These are phyloP conservation scores for Parasteatoda lunata DNA, from an alignment of 2,888 invertebrate species.

Conservation along the genomic window DNA sequence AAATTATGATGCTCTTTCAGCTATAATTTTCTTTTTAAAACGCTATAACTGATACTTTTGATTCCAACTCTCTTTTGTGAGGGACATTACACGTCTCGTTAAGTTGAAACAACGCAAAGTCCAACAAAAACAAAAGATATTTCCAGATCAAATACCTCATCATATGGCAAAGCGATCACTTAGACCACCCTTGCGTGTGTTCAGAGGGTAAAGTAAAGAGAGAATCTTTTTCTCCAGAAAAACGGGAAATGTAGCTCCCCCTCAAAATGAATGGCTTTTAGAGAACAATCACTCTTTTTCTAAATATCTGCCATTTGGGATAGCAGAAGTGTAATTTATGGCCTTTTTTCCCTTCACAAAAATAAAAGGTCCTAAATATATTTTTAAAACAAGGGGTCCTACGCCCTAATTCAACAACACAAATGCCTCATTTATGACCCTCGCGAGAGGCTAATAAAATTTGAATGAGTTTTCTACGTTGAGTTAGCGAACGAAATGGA, in stretches of 20 bases:
- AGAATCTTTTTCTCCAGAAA: neutral
- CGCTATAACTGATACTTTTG: too few relatives aligned
- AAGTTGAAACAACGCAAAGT: too few relatives aligned
- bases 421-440: too few relatives aligned
- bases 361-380: constrained; percentile 16
- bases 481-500: neutral
- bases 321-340: constrained; percentile 43
- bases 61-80: too few relatives aligned
- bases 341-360: constrained; percentile 21
- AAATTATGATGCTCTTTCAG: too few relatives aligned
- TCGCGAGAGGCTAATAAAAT: too few relatives aligned
- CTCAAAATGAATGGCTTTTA: neutral
- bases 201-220: neutral
- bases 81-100: too few relatives aligned
- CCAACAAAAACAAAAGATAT: too few relatives aligned
- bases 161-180: constrained; percentile 1
- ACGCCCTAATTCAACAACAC: too few relatives aligned
- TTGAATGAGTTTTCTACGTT: too few relatives aligned
- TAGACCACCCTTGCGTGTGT: constrained; percentile 6
- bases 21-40: too few relatives aligned
- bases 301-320: constrained; percentile 24
- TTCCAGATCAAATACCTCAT: neutral
- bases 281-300: constrained; percentile 25
- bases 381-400: constrained; percentile 32
- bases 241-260: too few relatives aligned